These are phyloP conservation scores for Lontra canadensis DNA, from an alignment of 2,113 vertebrate genomes.

Conservation along the genomic window DNA sequence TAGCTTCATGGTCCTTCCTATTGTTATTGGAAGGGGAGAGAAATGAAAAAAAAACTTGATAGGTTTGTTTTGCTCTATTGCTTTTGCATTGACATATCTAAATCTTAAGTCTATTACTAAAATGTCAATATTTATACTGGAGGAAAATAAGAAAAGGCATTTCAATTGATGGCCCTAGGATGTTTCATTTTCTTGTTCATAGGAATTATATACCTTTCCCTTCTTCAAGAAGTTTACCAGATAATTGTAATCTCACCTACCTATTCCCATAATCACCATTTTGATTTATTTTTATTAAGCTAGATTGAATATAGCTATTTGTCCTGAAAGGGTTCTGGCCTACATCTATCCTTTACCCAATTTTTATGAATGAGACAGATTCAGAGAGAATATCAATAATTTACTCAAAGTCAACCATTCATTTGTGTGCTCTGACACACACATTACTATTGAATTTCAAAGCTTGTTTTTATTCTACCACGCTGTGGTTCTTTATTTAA, in stretches of 20 bases:
- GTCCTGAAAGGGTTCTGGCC: not conserved
- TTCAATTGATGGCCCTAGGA: not conserved
- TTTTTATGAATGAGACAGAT: not conserved
- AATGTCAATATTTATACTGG: not conserved
- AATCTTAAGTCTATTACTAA: not conserved
- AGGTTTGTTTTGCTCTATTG: not conserved
- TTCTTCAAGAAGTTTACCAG: not conserved
- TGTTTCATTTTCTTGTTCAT: not conserved
- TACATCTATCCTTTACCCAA: not conserved
- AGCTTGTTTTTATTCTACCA: not conserved
- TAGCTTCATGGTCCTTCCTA: not conserved
- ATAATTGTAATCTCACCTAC: not conserved
- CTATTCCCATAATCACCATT: not conserved
- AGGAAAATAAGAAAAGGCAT: not conserved
- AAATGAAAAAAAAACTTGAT: not conserved
- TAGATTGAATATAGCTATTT: not conserved
- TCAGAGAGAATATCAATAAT: not conserved
- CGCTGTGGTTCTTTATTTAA: not conserved
- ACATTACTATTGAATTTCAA: not conserved
- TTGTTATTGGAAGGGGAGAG: not conserved
- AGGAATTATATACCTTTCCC: not conserved
- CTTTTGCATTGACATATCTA: not conserved
- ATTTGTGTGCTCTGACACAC: not conserved
- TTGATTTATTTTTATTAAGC: not conserved
- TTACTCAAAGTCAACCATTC: not conserved